A percentile compares a stretch with the other conserved stretches of the same genome.
These are phyloP conservation scores for Oikopleura vanhoeffeni DNA, from an alignment of 23 tunicate genomes.

Conservation along the genomic window DNA sequence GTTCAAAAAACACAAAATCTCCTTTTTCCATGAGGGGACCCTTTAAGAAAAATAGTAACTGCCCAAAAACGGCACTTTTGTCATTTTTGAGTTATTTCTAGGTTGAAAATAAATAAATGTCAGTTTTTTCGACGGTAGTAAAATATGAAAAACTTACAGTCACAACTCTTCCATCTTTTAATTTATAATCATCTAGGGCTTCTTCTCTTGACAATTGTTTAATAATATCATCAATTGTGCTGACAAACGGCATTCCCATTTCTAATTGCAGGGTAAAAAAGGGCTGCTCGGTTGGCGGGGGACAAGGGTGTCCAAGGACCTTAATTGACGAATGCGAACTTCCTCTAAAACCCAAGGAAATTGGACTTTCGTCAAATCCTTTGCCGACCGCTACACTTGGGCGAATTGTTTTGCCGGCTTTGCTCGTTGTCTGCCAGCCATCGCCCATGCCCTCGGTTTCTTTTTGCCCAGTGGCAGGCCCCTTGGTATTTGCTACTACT, in stretches of 20 bases:
- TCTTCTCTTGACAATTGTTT: not conserved
- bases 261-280: slow-evolving; percentile 6
- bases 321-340: not conserved
- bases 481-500: not conserved
- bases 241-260: not conserved
- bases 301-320: not conserved
- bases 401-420: not conserved
- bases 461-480: not conserved
- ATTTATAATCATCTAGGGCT: not conserved
- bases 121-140: not conserved
- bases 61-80: too few species aligned
- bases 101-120: too few species aligned
- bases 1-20: too few species aligned
- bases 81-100: too few species aligned
- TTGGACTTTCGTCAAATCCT: not conserved
- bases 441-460: not conserved
- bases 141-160: not conserved
- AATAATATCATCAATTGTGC: not conserved
- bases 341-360: not conserved
- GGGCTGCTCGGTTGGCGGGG: slow-evolving; percentile 10
- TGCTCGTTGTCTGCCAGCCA: not conserved
- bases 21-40: too few species aligned
- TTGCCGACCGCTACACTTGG: not conserved
- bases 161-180: not conserved
- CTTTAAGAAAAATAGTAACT: too few species aligned